Evolutionary conservation across 2,113 vertebrate genomes (phyloP).

Genomic region (Coregonus clupeaformis): DNA sequence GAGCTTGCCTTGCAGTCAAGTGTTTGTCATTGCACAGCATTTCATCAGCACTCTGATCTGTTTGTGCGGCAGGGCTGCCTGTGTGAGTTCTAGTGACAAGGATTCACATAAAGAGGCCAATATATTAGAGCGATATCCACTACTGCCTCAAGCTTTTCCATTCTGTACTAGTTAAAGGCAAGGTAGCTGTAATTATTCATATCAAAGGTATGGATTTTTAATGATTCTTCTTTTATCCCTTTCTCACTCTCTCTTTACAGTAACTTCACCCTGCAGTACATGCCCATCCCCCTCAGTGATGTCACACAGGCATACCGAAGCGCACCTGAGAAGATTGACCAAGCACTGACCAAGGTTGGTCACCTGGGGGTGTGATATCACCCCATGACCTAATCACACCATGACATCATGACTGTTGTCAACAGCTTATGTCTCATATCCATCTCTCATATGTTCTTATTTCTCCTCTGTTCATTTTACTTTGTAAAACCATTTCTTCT

Average conservation of each 20-base stretch:
- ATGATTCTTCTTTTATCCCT: not conserved
- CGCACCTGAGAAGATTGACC: conserved; percentile 83
- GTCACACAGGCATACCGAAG: conserved; percentile 85
- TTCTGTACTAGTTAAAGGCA: conserved; percentile 50
- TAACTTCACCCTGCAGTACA: conserved; percentile 89
- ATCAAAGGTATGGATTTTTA: not conserved
- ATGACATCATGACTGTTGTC: not conserved
- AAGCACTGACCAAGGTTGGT: conserved; percentile 84
- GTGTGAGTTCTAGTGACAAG: conserved; percentile 7
- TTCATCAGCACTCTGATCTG: conserved; percentile 2
- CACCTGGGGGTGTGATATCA: not conserved
- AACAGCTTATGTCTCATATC: conserved; percentile 2
- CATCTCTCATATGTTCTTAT: conserved; percentile 2
- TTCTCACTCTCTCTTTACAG: conserved; percentile 55
- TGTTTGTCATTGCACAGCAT: not conserved
- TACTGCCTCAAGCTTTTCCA: conserved; percentile 30
- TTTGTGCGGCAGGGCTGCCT: not conserved
- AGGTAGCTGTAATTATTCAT: conserved; percentile 24
- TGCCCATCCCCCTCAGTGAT: conserved; percentile 89
- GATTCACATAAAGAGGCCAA: not conserved
- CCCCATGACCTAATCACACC: not conserved
- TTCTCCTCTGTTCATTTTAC: not conserved
- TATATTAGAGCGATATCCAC: not conserved
- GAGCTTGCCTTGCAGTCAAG: not conserved
- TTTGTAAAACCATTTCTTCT: not conserved